Evolutionary conservation across 2,888 invertebrate species (phyloP), one percentile per base, ranked within the genome.

Genomic region (Mythimna vitellina): DNA sequence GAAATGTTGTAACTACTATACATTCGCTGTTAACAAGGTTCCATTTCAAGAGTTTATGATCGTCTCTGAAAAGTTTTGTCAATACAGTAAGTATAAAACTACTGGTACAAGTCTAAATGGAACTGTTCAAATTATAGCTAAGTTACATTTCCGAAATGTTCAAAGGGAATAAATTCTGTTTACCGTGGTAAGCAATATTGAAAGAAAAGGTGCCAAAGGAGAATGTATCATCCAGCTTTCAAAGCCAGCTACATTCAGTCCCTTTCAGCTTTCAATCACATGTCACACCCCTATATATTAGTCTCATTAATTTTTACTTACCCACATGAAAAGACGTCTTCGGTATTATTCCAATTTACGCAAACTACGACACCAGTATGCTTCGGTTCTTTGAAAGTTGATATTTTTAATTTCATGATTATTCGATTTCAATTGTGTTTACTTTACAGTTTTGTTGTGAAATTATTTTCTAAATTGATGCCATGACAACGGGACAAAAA

Each of bases 291-390:
- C 49, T 53, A 79, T 49, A 65, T 61, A 20, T 7, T 46, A n/a
- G 20, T 8, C 9, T 2, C n/a, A 51, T 3, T 46, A 49, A 65
- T 38, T 53, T n/a, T 32, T 22, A 90, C 93, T 93, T 93, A 98
- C 99, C 98, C 98, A 87, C 98, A 98, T 35, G 99, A 99, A 94
- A 98, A 98, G 63, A 99, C 98, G 93, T 99, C 99, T 92, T 99
- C 99, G 42, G 98, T 97, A 85, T 98, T 98, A 92, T 98, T 98
- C 99, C 99, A 99, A 83, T 98, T 98, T 20, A 99, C 98, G 92
- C 99, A 99, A 76, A 98, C 98, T 17, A 99, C 98, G n/a, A 98
- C 97, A 86, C 98, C 98, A 77, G 95, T 96, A 92, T 98, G 98
- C 72, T 98, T 97, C 29, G 97, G 97, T 87, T 97, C 98, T 89